These are phyloP conservation scores for Eudyptes chrysolophus DNA, from an alignment of 2,113 vertebrate genomes.

Conservation along the genomic window DNA sequence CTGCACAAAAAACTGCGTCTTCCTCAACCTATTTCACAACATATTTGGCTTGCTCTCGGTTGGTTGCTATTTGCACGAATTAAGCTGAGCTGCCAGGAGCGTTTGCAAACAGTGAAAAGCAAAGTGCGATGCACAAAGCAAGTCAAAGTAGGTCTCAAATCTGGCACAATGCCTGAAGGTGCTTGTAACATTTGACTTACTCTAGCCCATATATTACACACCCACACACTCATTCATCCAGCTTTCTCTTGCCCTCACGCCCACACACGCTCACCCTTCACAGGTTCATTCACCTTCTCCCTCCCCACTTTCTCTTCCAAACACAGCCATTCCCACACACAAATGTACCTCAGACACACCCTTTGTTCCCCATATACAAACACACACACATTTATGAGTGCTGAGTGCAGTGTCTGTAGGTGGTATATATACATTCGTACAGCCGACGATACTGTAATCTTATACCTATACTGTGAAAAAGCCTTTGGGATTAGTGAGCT, in stretches of 20 bases:
- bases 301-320: neutral
- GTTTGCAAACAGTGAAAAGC: conserved; percentile 60
- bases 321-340: neutral
- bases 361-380: neutral
- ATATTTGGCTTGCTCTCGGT: conserved; percentile 25
- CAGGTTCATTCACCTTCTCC: conserved; percentile 36
- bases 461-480: conserved; percentile 27
- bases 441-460: conserved; percentile 13
- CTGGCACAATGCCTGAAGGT: conserved; percentile 8
- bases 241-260: neutral
- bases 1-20: conserved; percentile 23
- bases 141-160: conserved; percentile 37
- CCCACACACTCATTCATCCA: conserved; percentile 33
- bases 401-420: neutral
- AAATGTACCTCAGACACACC: neutral
- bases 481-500: conserved; percentile 9
- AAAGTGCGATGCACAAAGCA: conserved; percentile 48
- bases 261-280: neutral
- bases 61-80: conserved; percentile 59
- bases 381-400: neutral
- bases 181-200: conserved; percentile 23
- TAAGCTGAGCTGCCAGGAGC: conserved; percentile 41
- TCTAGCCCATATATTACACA: conserved; percentile 15
- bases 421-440: neutral
- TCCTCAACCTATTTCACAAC: conserved; percentile 57